Conservation (phyloP, 2,113 vertebrate genomes). For the Larimichthys polyactis region DNA sequence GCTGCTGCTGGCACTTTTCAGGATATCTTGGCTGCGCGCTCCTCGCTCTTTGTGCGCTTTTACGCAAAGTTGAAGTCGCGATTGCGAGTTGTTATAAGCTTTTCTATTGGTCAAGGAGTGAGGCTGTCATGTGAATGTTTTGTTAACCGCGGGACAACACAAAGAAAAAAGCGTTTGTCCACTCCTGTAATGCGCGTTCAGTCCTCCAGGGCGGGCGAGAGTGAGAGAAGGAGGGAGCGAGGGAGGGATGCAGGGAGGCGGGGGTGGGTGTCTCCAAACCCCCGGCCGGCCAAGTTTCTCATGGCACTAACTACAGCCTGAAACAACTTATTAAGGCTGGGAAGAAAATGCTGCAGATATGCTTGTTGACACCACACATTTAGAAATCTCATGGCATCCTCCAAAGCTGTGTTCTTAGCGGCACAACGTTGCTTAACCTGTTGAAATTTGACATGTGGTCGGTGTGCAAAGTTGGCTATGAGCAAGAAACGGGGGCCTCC, state of each 20-base stretch:
- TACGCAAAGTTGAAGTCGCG: not conserved
- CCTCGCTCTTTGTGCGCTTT: slow-evolving; percentile 58
- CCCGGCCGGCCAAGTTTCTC: slow-evolving; percentile 34
- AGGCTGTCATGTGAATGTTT: slow-evolving; percentile 3
- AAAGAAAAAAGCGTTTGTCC: slow-evolving; percentile 42
- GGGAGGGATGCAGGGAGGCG: not conserved
- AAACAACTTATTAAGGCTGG: not conserved
- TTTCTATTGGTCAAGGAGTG: not conserved
- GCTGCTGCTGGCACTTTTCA: slow-evolving; percentile 30
- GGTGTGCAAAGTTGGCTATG: slow-evolving; percentile 4
- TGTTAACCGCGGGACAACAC: slow-evolving; percentile 24
- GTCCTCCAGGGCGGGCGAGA: not conserved
- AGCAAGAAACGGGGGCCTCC: slow-evolving; percentile 2
- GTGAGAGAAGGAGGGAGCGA: too few relatives aligned
- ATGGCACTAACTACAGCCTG: slow-evolving; percentile 4
- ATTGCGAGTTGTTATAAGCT: not conserved
- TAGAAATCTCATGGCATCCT: not conserved
- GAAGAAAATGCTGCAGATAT: not conserved
- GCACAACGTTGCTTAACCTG: slow-evolving; percentile 10
- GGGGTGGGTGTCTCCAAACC: slow-evolving; percentile 13
- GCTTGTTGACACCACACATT: not conserved
- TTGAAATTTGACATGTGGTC: slow-evolving; percentile 25
- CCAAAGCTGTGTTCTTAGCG: not conserved
- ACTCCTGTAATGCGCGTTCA: slow-evolving; percentile 35
- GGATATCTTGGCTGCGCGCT: slow-evolving; percentile 32